Evolutionary conservation across 2,797 vertebrate species (phyloP).

Genomic region (Picus viridis): DNA sequence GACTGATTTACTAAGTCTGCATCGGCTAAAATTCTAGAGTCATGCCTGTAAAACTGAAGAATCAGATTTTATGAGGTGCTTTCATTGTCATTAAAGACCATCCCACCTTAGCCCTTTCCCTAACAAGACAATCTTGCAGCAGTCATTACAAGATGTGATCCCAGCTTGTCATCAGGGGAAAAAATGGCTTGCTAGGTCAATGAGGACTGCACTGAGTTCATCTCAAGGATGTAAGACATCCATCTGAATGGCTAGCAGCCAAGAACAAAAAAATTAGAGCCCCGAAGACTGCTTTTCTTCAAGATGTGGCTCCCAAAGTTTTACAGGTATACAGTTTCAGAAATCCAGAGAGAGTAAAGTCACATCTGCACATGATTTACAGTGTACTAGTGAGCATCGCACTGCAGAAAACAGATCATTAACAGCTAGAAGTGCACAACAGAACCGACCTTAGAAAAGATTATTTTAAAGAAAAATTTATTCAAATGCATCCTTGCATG

Average conservation of each 20-base stretch:
- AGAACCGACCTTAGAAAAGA: background rate
- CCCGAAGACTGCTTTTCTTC: background rate
- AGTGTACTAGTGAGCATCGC: conserved; percentile 1
- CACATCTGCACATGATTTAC: background rate
- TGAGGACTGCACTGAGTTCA: conserved; percentile 74
- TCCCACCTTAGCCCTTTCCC: conserved; percentile 80
- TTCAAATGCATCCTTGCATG: conserved; percentile 2
- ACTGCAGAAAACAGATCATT: conserved; percentile 13
- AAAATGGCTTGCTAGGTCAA: conserved; percentile 78
- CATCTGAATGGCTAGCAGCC: conserved; percentile 47
- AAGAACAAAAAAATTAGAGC: conserved; percentile 48
- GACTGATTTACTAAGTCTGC: conserved; percentile 81
- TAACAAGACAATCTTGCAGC: conserved; percentile 81
- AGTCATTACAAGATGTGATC: conserved; percentile 76
- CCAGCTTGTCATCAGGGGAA: conserved; percentile 74
- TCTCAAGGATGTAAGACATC: conserved; percentile 73
- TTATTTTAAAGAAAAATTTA: conserved; percentile 14
- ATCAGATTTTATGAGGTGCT: conserved; percentile 80
- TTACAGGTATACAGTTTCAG: conserved; percentile 32
- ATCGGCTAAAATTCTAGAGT: conserved; percentile 76
- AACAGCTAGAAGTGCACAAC: background rate
- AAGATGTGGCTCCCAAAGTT: background rate
- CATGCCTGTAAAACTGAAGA: conserved; percentile 74
- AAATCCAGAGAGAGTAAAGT: conserved; percentile 21
- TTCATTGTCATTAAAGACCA: conserved; percentile 80